Evolutionary conservation across 2,797 vertebrate genomes (phyloP).

Genomic region (Melopsittacus undulatus): DNA sequence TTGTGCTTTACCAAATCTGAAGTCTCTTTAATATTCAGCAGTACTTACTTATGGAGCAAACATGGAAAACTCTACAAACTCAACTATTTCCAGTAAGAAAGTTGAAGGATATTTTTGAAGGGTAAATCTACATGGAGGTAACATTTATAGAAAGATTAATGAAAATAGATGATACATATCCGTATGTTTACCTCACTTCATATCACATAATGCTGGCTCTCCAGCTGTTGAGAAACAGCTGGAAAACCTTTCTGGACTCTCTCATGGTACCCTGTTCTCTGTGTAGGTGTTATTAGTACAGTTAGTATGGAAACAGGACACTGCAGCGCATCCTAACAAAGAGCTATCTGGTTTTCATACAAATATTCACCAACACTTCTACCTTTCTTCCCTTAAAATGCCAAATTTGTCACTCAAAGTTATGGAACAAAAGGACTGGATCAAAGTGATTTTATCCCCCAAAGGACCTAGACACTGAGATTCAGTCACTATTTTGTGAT

Average conservation of each 20-base stretch:
- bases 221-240: not conserved
- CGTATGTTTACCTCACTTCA: not conserved
- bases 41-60: not conserved
- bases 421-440: not conserved
- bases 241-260: not conserved
- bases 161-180: not conserved
- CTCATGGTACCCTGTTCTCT: not conserved
- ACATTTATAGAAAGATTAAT: not conserved
- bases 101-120: not conserved
- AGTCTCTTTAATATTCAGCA: not conserved
- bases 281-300: not conserved
- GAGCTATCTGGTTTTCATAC: not conserved
- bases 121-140: not conserved
- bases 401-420: not conserved
- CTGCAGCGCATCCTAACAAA: not conserved
- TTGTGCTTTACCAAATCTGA: not conserved
- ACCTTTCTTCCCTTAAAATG: not conserved
- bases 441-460: not conserved
- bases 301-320: rapidly evolving
- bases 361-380: not conserved
- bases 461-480: not conserved
- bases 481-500: not conserved
- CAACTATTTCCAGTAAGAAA: not conserved
- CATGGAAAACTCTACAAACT: not conserved
- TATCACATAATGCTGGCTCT: not conserved